phyloP scores from a whole-genome alignment of 2,888 invertebrate species.

The Acrobasis suavella region DNA sequence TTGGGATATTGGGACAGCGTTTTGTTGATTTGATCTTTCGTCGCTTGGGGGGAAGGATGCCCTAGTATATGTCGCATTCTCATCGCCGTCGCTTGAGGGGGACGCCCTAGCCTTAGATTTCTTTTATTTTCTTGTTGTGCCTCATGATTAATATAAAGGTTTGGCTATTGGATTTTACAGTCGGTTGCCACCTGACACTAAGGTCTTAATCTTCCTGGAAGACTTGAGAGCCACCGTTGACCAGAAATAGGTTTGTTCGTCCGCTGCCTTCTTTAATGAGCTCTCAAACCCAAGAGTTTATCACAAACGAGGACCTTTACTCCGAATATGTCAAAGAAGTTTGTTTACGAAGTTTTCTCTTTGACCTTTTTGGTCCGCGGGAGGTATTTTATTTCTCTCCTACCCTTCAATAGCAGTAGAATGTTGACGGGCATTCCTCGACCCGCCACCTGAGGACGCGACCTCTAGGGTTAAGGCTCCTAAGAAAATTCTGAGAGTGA shows the following conservation, averaged over 20 bases:
- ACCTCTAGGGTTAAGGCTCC: not conserved
- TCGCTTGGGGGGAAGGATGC: no score
- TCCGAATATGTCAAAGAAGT: not conserved
- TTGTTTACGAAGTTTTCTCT: constrained; percentile 3
- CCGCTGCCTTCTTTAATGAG: not conserved
- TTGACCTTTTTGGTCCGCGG: constrained; percentile 21
- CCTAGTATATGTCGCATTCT: no score
- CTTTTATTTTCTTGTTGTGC: no score
- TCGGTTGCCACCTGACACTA: constrained; percentile 6
- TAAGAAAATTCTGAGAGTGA: no score
- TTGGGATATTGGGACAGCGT: no score
- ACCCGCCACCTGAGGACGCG: not conserved
- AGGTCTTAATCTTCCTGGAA: not conserved
- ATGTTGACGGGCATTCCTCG: not conserved
- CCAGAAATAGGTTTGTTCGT: not conserved
- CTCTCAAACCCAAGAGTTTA: not conserved
- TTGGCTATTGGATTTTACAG: not conserved
- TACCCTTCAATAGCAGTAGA: not conserved
- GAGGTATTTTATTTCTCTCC: constrained; percentile 18
- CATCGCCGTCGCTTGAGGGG: no score
- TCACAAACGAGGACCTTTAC: not conserved
- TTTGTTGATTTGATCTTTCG: no score
- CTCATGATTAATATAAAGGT: no score
- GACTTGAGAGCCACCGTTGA: not conserved
- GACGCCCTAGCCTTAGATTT: no score